phyloP scores from a whole-genome alignment of 2,888 invertebrate species.

The Coleophora flavipennella region DNA sequence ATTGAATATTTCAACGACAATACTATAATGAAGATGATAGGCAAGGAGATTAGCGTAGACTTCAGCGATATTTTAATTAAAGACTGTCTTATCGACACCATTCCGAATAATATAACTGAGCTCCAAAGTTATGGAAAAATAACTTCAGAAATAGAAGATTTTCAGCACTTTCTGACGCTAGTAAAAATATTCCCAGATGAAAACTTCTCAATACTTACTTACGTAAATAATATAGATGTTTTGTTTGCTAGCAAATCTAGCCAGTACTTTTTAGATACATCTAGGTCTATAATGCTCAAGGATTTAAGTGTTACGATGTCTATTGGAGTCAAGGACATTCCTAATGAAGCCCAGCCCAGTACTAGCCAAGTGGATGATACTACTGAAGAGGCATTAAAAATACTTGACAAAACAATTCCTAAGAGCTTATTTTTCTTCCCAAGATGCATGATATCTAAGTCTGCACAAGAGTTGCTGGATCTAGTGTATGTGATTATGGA shows the following conservation, averaged over 20 bases:
- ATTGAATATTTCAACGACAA: constrained; percentile 47
- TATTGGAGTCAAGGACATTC: constrained; percentile 63
- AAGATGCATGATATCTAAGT: constrained; percentile 74
- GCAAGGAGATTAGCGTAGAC: constrained; percentile 66
- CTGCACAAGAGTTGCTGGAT: constrained; percentile 75
- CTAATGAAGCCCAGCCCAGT: constrained; percentile 18
- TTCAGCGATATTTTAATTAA: constrained; percentile 78
- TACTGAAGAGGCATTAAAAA: constrained; percentile 46
- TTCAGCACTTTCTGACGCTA: constrained; percentile 75
- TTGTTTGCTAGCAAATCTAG: constrained; percentile 85
- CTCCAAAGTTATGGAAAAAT: constrained; percentile 76
- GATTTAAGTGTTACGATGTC: constrained; percentile 83
- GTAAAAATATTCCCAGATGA: constrained; percentile 73
- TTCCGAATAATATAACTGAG: constrained; percentile 83
- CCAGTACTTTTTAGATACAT: constrained; percentile 77
- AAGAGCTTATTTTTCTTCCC: constrained; percentile 64
- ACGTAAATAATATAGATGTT: constrained; percentile 81
- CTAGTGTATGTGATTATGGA: constrained; percentile 77
- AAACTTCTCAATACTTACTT: constrained; percentile 75
- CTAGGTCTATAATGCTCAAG: constrained; percentile 82
- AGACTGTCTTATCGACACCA: constrained; percentile 81
- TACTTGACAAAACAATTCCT: constrained; percentile 54
- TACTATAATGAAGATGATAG: constrained; percentile 70
- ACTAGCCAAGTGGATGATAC: constrained; percentile 19
- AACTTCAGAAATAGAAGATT: constrained; percentile 75